These are phyloP conservation scores for Mystacornis crossleyi DNA, from an alignment of 2,113 vertebrate species.

Conservation along the genomic window DNA sequence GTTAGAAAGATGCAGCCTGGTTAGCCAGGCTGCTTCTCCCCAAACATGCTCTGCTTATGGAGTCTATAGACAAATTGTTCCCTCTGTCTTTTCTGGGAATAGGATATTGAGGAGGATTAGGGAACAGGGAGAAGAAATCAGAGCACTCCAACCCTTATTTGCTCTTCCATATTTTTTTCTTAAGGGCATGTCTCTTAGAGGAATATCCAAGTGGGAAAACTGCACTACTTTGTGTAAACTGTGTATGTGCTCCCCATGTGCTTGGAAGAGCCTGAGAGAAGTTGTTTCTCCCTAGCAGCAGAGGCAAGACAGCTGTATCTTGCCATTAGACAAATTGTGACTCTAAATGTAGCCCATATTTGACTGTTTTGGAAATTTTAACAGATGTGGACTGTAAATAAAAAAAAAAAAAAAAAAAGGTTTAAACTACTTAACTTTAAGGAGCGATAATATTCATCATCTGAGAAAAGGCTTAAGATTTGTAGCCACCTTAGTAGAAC, in stretches of 20 bases:
- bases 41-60: neutral
- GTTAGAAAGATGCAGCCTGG: neutral
- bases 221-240: neutral
- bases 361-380: neutral
- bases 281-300: neutral
- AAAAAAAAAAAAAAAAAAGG: too few relatives aligned
- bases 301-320: neutral
- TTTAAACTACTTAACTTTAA: neutral
- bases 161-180: neutral
- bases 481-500: neutral
- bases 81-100: neutral
- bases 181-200: neutral
- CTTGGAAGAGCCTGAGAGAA: neutral
- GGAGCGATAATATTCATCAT: neutral
- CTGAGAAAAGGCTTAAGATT: neutral
- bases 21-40: neutral
- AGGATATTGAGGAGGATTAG: neutral
- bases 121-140: neutral
- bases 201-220: neutral
- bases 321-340: neutral
- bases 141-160: neutral
- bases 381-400: neutral
- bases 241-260: neutral
- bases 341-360: neutral
- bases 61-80: neutral